phyloP scores from a whole-genome alignment of 2,113 vertebrate species.

The Odontesthes bonariensis region DNA sequence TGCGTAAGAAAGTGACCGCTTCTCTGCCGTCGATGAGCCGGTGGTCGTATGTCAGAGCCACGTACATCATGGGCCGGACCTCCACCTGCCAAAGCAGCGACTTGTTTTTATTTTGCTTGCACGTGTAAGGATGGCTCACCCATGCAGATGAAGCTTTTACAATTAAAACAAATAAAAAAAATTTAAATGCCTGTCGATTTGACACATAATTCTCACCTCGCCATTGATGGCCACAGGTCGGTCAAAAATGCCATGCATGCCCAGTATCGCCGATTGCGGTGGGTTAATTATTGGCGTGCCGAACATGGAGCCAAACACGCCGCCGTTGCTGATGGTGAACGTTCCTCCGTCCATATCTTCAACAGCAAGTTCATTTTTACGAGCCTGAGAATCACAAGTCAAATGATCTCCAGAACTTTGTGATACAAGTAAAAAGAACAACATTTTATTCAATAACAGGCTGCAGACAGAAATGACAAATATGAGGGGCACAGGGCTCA shows the following conservation, averaged over 20 bases:
- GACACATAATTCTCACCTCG: conserved; percentile 82
- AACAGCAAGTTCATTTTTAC: conserved; percentile 93
- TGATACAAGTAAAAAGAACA: background rate
- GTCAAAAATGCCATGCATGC: conserved; percentile 95
- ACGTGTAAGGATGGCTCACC: background rate
- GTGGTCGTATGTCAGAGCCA: conserved; percentile 95
- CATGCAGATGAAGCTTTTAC: background rate
- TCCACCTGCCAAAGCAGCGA: conserved; percentile 84
- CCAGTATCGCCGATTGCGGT: conserved; percentile 95
- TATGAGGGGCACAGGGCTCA: background rate
- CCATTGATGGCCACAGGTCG: conserved; percentile 91
- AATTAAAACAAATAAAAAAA: background rate
- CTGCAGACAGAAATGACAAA: background rate
- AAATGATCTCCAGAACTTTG: background rate
- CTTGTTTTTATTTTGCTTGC: background rate
- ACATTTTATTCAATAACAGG: background rate
- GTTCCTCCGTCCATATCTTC: conserved; percentile 98
- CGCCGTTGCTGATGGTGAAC: conserved; percentile 96
- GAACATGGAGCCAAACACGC: conserved; percentile 94
- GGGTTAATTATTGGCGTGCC: conserved; percentile 97
- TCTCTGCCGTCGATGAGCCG: conserved; percentile 95
- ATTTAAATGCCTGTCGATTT: background rate
- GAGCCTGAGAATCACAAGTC: conserved; percentile 81
- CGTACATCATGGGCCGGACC: conserved; percentile 95
- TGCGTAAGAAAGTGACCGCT: conserved; percentile 94